These are phyloP conservation scores for Heliocidaris tuberculata DNA, from an alignment of 35 echinoderm and acorn worm genomes.

Conservation along the genomic window DNA sequence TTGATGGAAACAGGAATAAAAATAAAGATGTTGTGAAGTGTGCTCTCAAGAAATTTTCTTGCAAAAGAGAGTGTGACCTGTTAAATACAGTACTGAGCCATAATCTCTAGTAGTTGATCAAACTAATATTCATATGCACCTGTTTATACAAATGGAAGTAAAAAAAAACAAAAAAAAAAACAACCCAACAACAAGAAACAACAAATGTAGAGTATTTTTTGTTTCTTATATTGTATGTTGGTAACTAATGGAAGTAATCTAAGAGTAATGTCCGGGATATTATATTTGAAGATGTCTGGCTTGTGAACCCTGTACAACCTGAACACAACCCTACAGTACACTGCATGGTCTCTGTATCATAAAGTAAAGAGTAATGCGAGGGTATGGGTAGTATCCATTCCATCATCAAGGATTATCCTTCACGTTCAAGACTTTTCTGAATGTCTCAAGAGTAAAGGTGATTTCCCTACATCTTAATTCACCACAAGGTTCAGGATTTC, in stretches of 20 bases:
- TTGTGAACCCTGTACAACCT: neutral
- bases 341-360: neutral
- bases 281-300: neutral
- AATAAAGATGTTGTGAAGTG: too few relatives aligned
- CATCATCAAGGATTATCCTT: neutral
- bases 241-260: neutral
- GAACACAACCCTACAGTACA: neutral
- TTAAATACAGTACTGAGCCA: too few relatives aligned
- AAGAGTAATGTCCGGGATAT: neutral
- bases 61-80: too few relatives aligned
- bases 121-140: neutral
- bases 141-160: neutral
- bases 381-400: neutral
- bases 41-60: too few relatives aligned
- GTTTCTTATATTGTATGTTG: neutral
- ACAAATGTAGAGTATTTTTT: neutral
- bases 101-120: too few relatives aligned
- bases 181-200: neutral
- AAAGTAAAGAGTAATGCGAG: neutral
- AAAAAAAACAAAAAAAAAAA: neutral
- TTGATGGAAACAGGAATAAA: too few relatives aligned
- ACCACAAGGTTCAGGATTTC: too few relatives aligned
- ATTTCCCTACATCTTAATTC: too few relatives aligned
- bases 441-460: too few relatives aligned
- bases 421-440: neutral